Base-by-base conservation (phyloP, 2,797 vertebrate genomes). In the Pangasius mekongensis region DNA sequence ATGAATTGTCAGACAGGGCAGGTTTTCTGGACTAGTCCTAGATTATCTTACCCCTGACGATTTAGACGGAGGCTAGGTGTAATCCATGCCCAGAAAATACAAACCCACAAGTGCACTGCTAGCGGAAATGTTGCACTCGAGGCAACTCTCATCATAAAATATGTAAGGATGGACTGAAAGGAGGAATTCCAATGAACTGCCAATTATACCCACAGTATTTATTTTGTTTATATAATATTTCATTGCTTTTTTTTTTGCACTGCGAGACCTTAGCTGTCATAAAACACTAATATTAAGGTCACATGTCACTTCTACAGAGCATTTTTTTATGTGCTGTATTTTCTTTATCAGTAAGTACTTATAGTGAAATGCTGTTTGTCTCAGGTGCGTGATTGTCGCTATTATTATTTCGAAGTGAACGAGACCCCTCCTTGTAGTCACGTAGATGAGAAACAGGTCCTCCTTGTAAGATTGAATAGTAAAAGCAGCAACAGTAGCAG, bases 371-470 rank as follows among this genome's bases (percentile, higher is more conserved):
- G 69, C 14, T 66, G 4, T 30, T 52, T 30, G 64, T 22, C 11
- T 83, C 36, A 88, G 66, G 74, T 88, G 87, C 80, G 76, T 91
- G 95, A 95, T 95, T 96, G 95, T 96, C 95, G 89, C 89, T 90
- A 93, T 43, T 43, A 43, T 43, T 43, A 43, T 89, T 92, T 83
- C 89, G 90, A 90, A 86, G 90, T 86, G 88, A 92, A 69, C 85
- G 77, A 49, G 73, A 49, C 24, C 71, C 84, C 58, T 90, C 89
- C 73, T 86, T 83, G 80, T 86, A 71, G 84, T 73, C 33, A 30
- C n/a, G 13, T 64, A 22, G 30, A 76, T 89, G 76, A 85, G 73
- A 87, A 89, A 85, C 82, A 90, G 85, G 93, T 87, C 91, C 88
- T 89, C 71, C 67, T 82, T 16, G 39, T 89, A 86, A 91, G 69